Evolutionary conservation across 2,113 vertebrate species (phyloP).

Genomic region (Chinchilla lanigera): DNA sequence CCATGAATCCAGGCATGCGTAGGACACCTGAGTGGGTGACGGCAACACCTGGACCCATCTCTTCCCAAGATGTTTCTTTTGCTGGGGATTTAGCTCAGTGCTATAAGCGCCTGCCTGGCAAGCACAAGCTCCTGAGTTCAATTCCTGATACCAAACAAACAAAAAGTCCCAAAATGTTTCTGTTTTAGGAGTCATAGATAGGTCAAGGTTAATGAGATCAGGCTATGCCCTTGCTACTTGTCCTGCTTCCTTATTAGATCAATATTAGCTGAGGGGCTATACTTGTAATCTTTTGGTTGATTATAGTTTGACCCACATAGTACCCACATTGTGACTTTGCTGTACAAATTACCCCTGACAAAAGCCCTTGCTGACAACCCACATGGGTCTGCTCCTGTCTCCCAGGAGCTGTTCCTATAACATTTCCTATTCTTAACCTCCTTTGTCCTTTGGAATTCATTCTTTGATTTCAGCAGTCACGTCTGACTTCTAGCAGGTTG

Average conservation of each 20-base stretch:
- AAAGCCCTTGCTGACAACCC: neutral
- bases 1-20: neutral
- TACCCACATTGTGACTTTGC: neutral
- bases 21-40: neutral
- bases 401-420: neutral
- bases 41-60: neutral
- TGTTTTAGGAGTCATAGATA: neutral
- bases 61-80: neutral
- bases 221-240: neutral
- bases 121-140: too few relatives aligned
- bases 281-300: neutral
- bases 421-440: neutral
- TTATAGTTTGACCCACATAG: neutral
- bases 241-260: neutral
- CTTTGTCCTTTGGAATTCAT: neutral
- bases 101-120: too few relatives aligned
- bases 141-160: too few relatives aligned
- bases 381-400: neutral
- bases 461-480: neutral
- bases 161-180: neutral
- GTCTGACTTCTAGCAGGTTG: neutral
- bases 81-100: too few relatives aligned
- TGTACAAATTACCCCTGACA: neutral
- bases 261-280: neutral
- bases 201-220: neutral